phyloP scores from a whole-genome alignment of 2,888 invertebrate species.

The Spodoptera littoralis region DNA sequence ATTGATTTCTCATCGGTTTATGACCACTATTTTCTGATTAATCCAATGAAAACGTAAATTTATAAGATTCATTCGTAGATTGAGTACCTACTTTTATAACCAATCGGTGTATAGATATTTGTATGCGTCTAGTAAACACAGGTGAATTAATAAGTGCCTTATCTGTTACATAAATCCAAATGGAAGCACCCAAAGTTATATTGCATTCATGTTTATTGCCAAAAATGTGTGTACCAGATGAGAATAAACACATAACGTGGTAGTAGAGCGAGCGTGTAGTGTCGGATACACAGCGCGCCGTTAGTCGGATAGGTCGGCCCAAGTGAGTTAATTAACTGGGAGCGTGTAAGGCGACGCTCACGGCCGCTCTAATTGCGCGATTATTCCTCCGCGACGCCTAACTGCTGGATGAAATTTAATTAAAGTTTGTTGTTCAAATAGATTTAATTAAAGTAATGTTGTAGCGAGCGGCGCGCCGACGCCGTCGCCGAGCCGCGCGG shows the following conservation, averaged over 20 bases:
- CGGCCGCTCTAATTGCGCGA: slow-evolving; percentile 89
- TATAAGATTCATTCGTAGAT: slow-evolving; percentile 11
- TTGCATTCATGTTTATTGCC: slow-evolving; percentile 4
- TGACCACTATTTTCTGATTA: slow-evolving; percentile 39
- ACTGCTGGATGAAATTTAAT: slow-evolving; percentile 90
- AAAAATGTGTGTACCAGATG: slow-evolving; percentile 34
- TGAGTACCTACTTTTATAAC: slow-evolving; percentile 6
- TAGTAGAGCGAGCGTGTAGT: slow-evolving; percentile 50
- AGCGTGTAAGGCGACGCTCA: slow-evolving; percentile 89
- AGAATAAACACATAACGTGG: slow-evolving; percentile 36
- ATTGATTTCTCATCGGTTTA: slow-evolving; percentile 40
- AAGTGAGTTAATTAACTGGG: slow-evolving; percentile 88
- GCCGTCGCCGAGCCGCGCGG: slow-evolving; percentile 71
- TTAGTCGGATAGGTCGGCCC: slow-evolving; percentile 78
- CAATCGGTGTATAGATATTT: slow-evolving; percentile 4
- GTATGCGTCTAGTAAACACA: not conserved
- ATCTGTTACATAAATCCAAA: not conserved
- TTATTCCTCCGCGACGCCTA: slow-evolving; percentile 89
- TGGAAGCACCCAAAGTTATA: not conserved
- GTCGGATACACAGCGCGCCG: slow-evolving; percentile 66
- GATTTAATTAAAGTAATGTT: slow-evolving; percentile 90
- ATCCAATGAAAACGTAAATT: slow-evolving; percentile 33
- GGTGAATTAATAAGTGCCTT: not conserved
- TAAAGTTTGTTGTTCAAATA: slow-evolving; percentile 90
- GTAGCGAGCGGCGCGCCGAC: slow-evolving; percentile 83